phyloP scores from a whole-genome alignment of 1,140 invertebrate genomes.

The Cryptotermes secundus region DNA sequence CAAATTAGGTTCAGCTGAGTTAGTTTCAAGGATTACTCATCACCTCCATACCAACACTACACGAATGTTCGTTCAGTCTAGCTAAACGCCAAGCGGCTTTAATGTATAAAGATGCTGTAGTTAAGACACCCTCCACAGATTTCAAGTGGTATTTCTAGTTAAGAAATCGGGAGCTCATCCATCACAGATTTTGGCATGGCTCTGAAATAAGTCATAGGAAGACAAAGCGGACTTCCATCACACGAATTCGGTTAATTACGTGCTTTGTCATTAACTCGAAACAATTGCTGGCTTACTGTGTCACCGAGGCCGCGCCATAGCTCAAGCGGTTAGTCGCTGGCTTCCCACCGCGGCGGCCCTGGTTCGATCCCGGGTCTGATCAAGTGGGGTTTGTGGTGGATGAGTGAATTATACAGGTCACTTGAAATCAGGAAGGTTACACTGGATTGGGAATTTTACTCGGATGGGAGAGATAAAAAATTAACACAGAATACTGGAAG shows the following conservation, averaged over 20 bases:
- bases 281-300: too few species aligned
- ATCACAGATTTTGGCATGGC: background rate
- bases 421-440: too few species aligned
- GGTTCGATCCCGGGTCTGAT: too few species aligned
- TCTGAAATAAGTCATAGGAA: background rate
- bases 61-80: background rate
- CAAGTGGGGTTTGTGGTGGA: too few species aligned
- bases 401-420: too few species aligned
- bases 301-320: too few species aligned
- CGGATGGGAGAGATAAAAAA: too few species aligned
- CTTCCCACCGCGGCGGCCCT: too few species aligned
- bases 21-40: background rate
- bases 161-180: background rate
- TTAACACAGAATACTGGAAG: too few species aligned
- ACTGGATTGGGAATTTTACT: too few species aligned
- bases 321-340: too few species aligned
- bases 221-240: background rate
- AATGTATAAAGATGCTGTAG: background rate
- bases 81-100: background rate
- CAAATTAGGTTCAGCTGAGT: background rate
- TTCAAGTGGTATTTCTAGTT: slow-evolving; percentile 1
- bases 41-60: background rate
- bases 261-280: too few species aligned
- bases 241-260: background rate
- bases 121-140: background rate